Conservation (phyloP, 2,797 vertebrate genomes). For the Coregonus sp. region DNA sequence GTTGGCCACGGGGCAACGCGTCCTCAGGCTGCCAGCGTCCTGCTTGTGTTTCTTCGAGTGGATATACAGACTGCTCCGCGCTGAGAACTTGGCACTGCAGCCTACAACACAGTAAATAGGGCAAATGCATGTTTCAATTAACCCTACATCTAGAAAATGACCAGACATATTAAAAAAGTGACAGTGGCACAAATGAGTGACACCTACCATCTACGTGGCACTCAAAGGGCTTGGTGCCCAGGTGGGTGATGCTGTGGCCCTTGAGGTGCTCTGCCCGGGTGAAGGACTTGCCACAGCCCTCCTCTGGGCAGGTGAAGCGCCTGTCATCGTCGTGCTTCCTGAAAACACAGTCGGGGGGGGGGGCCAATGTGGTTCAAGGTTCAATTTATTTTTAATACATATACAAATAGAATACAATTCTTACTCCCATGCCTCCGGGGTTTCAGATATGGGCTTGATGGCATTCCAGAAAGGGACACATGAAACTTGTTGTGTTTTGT, state of each 20-base stretch:
- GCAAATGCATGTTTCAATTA: not conserved
- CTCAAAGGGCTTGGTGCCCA: slow-evolving; percentile 96
- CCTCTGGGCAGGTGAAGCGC: slow-evolving; percentile 89
- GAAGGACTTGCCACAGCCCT: slow-evolving; percentile 98
- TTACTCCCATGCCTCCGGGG: too few species aligned
- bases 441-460: too few species aligned
- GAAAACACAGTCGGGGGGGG: slow-evolving; percentile 6
- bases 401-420: too few species aligned
- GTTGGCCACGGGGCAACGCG: slow-evolving; percentile 87
- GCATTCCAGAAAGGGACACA: too few species aligned
- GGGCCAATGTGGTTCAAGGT: too few species aligned
- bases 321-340: slow-evolving; percentile 97
- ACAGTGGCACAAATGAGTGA: not conserved
- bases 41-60: slow-evolving; percentile 97
- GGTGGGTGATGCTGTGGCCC: slow-evolving; percentile 95
- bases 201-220: slow-evolving; percentile 91
- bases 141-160: not conserved
- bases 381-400: too few species aligned
- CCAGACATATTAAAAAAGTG: not conserved
- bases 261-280: slow-evolving; percentile 97
- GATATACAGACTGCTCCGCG: slow-evolving; percentile 96
- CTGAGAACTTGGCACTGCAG: slow-evolving; percentile 94
- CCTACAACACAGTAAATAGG: slow-evolving; percentile 68
- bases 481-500: too few species aligned
- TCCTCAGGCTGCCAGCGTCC: slow-evolving; percentile 83